Percentiles rank a stretch among this genome's conserved stretches.
phyloP scores from a whole-genome alignment of 2,113 vertebrate species.

The Plectropomus leopardus region DNA sequence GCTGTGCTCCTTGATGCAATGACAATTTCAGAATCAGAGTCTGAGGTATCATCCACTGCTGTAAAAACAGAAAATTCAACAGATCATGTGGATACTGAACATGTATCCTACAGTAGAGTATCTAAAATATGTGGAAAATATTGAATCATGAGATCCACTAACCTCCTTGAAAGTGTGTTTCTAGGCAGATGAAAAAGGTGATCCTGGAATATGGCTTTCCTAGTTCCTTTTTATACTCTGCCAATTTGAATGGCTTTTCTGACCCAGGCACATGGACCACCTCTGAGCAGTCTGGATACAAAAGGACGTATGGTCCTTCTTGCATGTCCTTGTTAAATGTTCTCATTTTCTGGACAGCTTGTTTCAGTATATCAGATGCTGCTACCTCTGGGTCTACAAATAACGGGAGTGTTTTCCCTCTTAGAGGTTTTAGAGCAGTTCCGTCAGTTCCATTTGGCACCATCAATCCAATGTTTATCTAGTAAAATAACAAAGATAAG shows the following conservation, averaged over 20 bases:
- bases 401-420: background rate
- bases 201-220: background rate
- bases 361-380: background rate
- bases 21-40: conserved; percentile 8
- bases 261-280: conserved; percentile 5
- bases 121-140: conserved; percentile 2
- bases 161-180: background rate
- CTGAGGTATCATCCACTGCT: background rate
- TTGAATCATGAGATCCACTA: background rate
- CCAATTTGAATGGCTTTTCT: conserved; percentile 11
- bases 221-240: background rate
- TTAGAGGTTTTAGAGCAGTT: background rate
- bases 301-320: conserved; percentile 1
- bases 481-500: background rate
- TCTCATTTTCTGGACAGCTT: conserved; percentile 2
- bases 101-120: background rate
- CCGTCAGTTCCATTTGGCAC: background rate
- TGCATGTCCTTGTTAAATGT: background rate
- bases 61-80: background rate
- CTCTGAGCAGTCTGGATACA: conserved; percentile 4
- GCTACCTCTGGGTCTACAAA: background rate
- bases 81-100: background rate
- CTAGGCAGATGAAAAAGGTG: background rate
- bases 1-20: background rate
- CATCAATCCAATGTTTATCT: conserved; percentile 1